phyloP scores from a whole-genome alignment of 2,797 vertebrate genomes.

The Schizothorax lantsangensis region DNA sequence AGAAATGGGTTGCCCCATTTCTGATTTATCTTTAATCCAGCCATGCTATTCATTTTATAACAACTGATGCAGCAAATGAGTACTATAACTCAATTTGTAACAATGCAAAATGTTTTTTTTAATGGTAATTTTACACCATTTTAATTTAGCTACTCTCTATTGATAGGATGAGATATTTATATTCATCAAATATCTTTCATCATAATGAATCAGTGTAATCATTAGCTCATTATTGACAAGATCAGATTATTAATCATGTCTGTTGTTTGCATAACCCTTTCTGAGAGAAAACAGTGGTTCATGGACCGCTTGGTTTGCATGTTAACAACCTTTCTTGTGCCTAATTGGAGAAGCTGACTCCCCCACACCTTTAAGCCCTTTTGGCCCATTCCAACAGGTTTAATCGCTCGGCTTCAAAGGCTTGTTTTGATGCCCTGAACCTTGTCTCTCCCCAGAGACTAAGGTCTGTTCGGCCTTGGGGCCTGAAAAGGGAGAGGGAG shows the following conservation, averaged over 20 bases:
- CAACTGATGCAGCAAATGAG: not conserved
- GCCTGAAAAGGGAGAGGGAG: slow-evolving; percentile 60
- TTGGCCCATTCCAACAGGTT: slow-evolving; percentile 74
- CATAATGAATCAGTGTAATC: not conserved
- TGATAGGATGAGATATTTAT: not conserved
- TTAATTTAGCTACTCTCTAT: not conserved
- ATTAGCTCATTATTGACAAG: slow-evolving; percentile 3
- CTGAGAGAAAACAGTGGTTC: slow-evolving; percentile 72
- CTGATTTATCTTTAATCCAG: not conserved
- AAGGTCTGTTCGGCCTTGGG: slow-evolving; percentile 58
- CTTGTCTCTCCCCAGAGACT: slow-evolving; percentile 63
- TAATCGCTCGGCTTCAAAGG: slow-evolving; percentile 78
- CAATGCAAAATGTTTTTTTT: not conserved
- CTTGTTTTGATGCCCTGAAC: slow-evolving; percentile 64
- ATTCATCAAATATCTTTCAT: not conserved
- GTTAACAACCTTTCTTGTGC: slow-evolving; percentile 70
- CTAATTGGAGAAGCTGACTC: slow-evolving; percentile 62
- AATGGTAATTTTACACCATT: not conserved
- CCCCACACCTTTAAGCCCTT: slow-evolving; percentile 58
- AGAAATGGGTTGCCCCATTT: too few species aligned
- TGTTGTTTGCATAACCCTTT: slow-evolving; percentile 75
- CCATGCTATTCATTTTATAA: not conserved
- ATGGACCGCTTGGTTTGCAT: slow-evolving; percentile 60
- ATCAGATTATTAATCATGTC: slow-evolving; percentile 64
- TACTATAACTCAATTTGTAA: not conserved